Base-by-base conservation (phyloP, 2,797 vertebrate species). In the Triplophysa yarkandensis region DNA sequence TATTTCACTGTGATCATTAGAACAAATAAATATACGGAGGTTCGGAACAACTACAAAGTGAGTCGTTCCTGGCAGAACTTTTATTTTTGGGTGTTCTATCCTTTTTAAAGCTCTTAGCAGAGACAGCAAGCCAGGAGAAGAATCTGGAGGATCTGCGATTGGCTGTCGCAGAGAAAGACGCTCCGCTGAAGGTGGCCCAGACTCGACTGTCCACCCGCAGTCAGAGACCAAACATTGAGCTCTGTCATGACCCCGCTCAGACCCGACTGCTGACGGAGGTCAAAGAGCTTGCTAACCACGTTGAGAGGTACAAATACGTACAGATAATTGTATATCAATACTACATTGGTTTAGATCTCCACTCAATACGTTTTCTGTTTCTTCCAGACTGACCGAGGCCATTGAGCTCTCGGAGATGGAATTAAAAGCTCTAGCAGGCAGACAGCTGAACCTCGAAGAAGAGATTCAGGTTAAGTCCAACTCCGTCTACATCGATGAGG, bases 401-500 rank as follows among this genome's bases (percentile, higher is more conserved):
- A 68, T 91, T 55, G 79, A 76, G 17, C 91, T 86, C 61, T 95
- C 94, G 0, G 88, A 95, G 55, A 60, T 58, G 6, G 86, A 92
- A 78, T 86, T 96, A 85, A 92, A 89, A 78, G 87, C 85, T 0
- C 86, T 99, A 78, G 76, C 71, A 23, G 80, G 88, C 55, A 89
- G 77, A 41, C 95, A 97, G 84, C 85, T 96, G 36, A 86, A 89
- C 32, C 89, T 98, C 84, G 92, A 98, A 88, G 92, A 96, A 64
- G 92, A 93, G 84, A 94, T 98, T 61, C 84, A 91, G 43, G 82
- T 92, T 55, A 97, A 97, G 78, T 85, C 91, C 71, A 90, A 88
- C 75, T 89, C 93, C 0, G 80, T 99, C 34, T 98, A 97, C 77
- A 93, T 96, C 0, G 96, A 98, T 0, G 93, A 98, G 78, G 94